A percentile compares a stretch with the other conserved stretches of the same genome.
phyloP scores from a whole-genome alignment of 2,113 vertebrate species.

The Brienomyrus brachyistius region DNA sequence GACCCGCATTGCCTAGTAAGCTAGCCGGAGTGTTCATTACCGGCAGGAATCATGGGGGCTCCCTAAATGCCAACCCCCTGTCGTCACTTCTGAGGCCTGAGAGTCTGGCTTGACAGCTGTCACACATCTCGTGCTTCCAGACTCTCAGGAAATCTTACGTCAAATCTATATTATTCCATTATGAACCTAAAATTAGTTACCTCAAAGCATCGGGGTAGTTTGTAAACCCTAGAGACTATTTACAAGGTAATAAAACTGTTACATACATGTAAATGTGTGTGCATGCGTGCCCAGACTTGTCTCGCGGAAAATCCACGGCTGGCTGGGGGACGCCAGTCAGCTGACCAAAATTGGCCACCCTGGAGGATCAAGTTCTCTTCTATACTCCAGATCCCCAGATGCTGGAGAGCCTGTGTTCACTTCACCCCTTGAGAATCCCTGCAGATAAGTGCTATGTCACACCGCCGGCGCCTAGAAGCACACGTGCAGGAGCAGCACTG shows the following conservation, averaged over 20 bases:
- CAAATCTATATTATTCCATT: not conserved
- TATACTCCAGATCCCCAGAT: not conserved
- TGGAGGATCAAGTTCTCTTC: not conserved
- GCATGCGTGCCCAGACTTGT: not conserved
- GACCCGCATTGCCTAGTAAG: not conserved
- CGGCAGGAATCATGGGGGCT: not conserved
- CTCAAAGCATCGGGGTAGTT: no score
- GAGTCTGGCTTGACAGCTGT: not conserved
- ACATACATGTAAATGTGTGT: not conserved
- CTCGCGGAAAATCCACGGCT: not conserved
- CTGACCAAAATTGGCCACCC: not conserved
- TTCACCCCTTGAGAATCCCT: not conserved
- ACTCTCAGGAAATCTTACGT: not conserved
- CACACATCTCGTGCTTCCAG: not conserved
- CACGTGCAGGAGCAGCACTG: not conserved
- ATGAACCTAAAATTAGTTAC: not conserved
- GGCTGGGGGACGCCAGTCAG: not conserved
- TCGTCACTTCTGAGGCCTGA: not conserved
- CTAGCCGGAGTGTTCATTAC: not conserved
- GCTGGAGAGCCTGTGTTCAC: not conserved
- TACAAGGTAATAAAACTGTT: not conserved
- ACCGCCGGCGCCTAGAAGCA: not conserved
- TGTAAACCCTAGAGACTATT: not conserved
- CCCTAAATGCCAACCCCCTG: not conserved
- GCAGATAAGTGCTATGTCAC: not conserved